Percentiles rank a stretch among this genome's conserved stretches.
phyloP scores from a whole-genome alignment of 2,888 invertebrate species.

The Onthophagus sagittarius region DNA sequence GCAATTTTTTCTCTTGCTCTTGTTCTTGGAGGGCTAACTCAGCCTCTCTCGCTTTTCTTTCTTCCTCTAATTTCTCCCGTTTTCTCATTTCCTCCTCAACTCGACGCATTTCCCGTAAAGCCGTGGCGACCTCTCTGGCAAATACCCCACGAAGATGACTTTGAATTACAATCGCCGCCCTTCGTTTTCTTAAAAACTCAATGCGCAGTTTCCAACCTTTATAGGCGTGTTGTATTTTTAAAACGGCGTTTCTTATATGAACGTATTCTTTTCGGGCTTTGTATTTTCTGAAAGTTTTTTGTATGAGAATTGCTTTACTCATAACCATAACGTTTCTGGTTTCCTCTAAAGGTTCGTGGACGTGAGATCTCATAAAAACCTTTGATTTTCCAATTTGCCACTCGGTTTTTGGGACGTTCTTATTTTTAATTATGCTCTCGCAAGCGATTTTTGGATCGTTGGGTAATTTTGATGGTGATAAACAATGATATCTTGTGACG shows the following conservation, averaged over 20 bases:
- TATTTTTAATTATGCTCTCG: constrained; percentile 56
- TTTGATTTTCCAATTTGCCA: constrained; percentile 88
- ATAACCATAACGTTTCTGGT: constrained; percentile 66
- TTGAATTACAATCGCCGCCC: constrained; percentile 83
- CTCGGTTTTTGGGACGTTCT: constrained; percentile 67
- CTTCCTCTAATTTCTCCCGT: constrained; percentile 70
- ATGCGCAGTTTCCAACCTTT: constrained; percentile 82
- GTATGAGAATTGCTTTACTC: constrained; percentile 68
- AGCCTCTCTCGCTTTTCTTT: constrained; percentile 59
- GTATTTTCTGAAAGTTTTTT: constrained; percentile 69
- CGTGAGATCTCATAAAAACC: constrained; percentile 77
- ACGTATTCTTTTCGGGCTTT: constrained; percentile 63
- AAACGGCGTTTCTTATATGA: constrained; percentile 61
- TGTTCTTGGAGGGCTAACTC: constrained; percentile 48
- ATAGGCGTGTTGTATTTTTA: constrained; percentile 79
- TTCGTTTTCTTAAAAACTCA: constrained; percentile 72
- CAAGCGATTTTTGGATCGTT: constrained; percentile 48
- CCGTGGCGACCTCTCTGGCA: constrained; percentile 83
- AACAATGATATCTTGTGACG: constrained; percentile 71
- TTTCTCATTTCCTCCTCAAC: constrained; percentile 84
- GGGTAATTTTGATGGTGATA: constrained; percentile 54
- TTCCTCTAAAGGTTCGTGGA: constrained; percentile 83
- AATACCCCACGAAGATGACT: constrained; percentile 84
- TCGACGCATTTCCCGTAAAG: constrained; percentile 79
- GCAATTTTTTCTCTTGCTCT: constrained; percentile 49